Evolutionary conservation across 2,888 invertebrate genomes (phyloP), one percentile per base, ranked within the genome.

Genomic region (Caradrina kadenii): DNA sequence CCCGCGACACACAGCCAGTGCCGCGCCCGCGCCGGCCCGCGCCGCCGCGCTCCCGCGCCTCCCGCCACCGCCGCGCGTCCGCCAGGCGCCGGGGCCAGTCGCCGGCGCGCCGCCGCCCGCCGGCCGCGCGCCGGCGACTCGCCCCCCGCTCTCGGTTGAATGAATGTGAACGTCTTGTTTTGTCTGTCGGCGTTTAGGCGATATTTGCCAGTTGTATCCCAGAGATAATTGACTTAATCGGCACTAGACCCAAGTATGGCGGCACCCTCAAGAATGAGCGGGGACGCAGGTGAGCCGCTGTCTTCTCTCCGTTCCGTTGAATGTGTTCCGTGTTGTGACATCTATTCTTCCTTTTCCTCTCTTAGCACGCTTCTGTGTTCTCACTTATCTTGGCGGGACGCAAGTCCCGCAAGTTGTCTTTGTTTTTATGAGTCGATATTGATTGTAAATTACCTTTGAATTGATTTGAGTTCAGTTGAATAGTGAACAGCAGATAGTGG

Each of bases 161-260:
- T 93, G 90, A 93, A 94, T 95, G 95, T 96, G 93, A 96, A 96
- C 96, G 95, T 96, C 95, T 96, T 96, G 94, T 96, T 96, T 95
- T 96, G 96, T 96, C 96, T 96, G 95, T 94, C 96, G 96, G 96
- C 96, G 96, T 96, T 96, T 96, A 99, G 99, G 99, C 99, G 97
- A 99, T 99, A 98, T 99, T 99, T 98, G 99, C 99, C 97, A 99
- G 99, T 98, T 99, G 99, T 98, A 99, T 99, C 97, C 99, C 99
- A 96, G 99, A 99, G 98, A 99, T 99, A 97, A 99, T 99, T 97
- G 99, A 99, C 98, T 98, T 99, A 97, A 98, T 99, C 97, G 99
- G 99, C 97, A 99, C 99, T 97, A 98, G 99, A 97, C 99, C 99
- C 97, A 99, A 99, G 97, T 99, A 99, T 97, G 99, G 99, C 97